phyloP scores from a whole-genome alignment of 2,888 invertebrate species.

The Acheta domesticus region DNA sequence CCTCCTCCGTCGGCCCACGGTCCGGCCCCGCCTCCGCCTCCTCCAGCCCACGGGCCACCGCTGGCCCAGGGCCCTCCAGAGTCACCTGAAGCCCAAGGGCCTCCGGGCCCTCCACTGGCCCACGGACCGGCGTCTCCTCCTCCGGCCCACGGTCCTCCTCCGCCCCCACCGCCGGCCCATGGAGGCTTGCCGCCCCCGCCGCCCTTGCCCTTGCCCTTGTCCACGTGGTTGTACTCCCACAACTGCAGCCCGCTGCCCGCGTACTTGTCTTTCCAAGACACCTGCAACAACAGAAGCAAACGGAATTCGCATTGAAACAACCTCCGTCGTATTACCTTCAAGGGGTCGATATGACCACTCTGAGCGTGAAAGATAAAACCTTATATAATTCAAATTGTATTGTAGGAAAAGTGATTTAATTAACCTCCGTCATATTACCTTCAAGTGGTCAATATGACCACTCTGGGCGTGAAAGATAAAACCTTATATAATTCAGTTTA shows the following conservation, averaged over 20 bases:
- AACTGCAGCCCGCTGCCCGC: slow-evolving; percentile 42
- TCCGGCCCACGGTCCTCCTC: neutral
- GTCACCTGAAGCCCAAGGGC: too few relatives aligned
- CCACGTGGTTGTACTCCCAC: slow-evolving; percentile 42
- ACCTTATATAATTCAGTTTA: too few relatives aligned
- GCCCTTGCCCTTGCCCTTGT: slow-evolving; percentile 31
- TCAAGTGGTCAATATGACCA: too few relatives aligned
- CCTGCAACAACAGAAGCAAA: slow-evolving; percentile 36
- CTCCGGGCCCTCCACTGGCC: neutral
- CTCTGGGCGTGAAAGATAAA: too few relatives aligned
- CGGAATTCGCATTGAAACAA: too few relatives aligned
- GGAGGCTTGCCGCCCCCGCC: neutral
- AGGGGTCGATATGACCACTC: too few relatives aligned
- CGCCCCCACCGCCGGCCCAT: neutral
- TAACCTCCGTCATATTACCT: too few relatives aligned
- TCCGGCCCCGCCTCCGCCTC: neutral
- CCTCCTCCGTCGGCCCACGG: neutral
- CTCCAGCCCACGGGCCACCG: neutral
- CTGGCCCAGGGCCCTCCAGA: neutral
- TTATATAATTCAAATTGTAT: too few relatives aligned
- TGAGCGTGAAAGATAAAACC: too few relatives aligned
- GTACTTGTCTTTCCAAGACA: slow-evolving; percentile 44
- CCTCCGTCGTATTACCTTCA: too few relatives aligned
- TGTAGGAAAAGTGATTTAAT: too few relatives aligned
- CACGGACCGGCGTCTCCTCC: neutral